phyloP scores from a whole-genome alignment of 2,888 invertebrate genomes.

The Fragum whitleyi region DNA sequence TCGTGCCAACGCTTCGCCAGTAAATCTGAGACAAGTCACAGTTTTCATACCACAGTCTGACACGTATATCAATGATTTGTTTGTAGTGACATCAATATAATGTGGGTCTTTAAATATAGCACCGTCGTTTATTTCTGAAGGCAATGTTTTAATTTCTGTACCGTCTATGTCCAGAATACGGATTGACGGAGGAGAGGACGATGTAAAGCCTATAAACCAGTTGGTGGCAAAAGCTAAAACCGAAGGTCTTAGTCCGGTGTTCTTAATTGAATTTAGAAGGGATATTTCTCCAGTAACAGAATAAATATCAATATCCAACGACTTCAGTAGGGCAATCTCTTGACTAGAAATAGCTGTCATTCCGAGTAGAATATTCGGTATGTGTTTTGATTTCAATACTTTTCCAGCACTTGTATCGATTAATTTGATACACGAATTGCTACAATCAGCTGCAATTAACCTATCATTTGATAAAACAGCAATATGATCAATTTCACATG shows the following conservation, averaged over 20 bases:
- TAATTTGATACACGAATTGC: not conserved
- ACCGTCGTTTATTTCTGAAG: not conserved
- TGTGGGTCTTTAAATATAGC: not conserved
- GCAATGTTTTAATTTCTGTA: not conserved
- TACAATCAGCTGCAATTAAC: not conserved
- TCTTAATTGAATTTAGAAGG: not conserved
- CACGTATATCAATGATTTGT: not conserved
- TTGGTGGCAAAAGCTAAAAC: not conserved
- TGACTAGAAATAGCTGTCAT: not conserved
- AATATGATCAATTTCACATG: not conserved
- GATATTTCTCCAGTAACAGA: not conserved
- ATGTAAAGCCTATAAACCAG: constrained; percentile 1
- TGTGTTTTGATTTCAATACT: not conserved
- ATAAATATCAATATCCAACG: not conserved
- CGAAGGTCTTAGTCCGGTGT: not conserved
- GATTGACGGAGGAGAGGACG: not conserved
- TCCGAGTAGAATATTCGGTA: not conserved
- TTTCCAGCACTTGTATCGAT: not conserved
- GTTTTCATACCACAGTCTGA: not conserved
- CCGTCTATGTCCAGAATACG: constrained; percentile 4
- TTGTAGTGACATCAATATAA: not conserved
- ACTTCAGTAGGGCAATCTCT: not conserved
- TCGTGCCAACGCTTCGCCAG: not conserved
- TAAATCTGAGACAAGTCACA: constrained; percentile 5
- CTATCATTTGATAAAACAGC: not conserved